A percentile compares a stretch with the other conserved stretches of the same genome.
Evolutionary conservation across 2,888 invertebrate species (phyloP).

Genomic region (Tetheella fluctuosa): DNA sequence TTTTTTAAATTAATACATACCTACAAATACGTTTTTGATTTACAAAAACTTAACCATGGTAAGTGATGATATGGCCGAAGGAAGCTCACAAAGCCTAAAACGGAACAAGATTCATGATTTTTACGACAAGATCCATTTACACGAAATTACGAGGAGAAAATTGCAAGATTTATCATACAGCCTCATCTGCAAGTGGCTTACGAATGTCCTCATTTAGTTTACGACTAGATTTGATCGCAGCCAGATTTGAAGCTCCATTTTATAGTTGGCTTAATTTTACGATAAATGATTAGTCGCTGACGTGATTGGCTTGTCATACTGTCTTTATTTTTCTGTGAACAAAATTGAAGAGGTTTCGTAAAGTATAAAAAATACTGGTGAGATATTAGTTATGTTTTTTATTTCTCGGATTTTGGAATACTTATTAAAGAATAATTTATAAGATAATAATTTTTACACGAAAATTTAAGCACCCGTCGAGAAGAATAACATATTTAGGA

Average conservation of each 20-base stretch:
- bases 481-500: no score
- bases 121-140: conserved; percentile 39
- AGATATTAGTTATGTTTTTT: background rate
- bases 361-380: conserved; percentile 9
- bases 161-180: conserved; percentile 58
- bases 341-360: conserved; percentile 19
- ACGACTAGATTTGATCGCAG: conserved; percentile 45
- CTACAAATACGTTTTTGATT: no score
- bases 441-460: no score
- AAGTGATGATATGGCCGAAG: no score
- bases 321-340: conserved; percentile 3
- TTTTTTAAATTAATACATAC: no score
- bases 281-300: conserved; percentile 50
- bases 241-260: conserved; percentile 55
- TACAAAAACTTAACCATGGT: no score
- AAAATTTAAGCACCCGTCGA: no score
- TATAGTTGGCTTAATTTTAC: conserved; percentile 65
- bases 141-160: conserved; percentile 52
- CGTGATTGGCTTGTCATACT: background rate
- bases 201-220: conserved; percentile 65
- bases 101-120: conserved; percentile 1
- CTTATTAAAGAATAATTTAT: no score
- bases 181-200: conserved; percentile 56
- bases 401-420: no score
- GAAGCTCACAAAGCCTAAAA: no score